Percentiles rank a stretch among this genome's conserved stretches.
Evolutionary conservation across 2,888 invertebrate species (phyloP).

Genomic region (Stegana nigrithorax): DNA sequence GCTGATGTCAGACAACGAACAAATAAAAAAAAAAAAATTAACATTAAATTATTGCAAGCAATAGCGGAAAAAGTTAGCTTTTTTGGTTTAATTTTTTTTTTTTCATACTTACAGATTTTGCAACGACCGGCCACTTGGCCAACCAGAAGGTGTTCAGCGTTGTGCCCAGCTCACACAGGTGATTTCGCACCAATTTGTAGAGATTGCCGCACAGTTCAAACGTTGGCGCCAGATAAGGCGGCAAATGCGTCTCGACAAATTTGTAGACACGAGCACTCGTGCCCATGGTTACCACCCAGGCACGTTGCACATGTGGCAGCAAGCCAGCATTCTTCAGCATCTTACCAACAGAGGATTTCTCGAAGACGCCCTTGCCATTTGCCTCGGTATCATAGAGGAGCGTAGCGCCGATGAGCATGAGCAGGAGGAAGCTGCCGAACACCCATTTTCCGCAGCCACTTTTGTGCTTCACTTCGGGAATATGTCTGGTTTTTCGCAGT

Average conservation of each 20-base stretch:
- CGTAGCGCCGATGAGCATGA: conserved; percentile 73
- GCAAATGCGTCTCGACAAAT: conserved; percentile 77
- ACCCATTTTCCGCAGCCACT: conserved; percentile 75
- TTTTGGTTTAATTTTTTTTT: too few relatives aligned
- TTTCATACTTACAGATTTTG: conserved; percentile 70
- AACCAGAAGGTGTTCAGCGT: conserved; percentile 70
- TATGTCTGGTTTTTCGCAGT: conserved; percentile 62
- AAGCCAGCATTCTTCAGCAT: conserved; percentile 76
- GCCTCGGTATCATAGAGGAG: conserved; percentile 76
- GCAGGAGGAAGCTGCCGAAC: conserved; percentile 74
- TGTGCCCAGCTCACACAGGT: conserved; percentile 69
- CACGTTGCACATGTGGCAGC: conserved; percentile 74
- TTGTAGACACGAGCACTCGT: conserved; percentile 75
- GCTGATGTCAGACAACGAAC: conserved; percentile 28
- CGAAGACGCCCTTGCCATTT: conserved; percentile 77
- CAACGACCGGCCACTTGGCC: conserved; percentile 71
- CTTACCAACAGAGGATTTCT: conserved; percentile 76
- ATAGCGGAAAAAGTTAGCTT: too few relatives aligned
- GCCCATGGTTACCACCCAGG: conserved; percentile 73
- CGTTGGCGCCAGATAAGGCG: conserved; percentile 77
- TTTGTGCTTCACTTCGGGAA: conserved; percentile 50
- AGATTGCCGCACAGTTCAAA: conserved; percentile 73
- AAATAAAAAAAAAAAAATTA: not conserved
- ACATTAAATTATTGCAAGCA: not conserved
- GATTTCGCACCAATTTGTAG: conserved; percentile 71